These are phyloP conservation scores for Hydroisotoma schaefferi DNA, from an alignment of 2,888 invertebrate genomes.

Conservation along the genomic window DNA sequence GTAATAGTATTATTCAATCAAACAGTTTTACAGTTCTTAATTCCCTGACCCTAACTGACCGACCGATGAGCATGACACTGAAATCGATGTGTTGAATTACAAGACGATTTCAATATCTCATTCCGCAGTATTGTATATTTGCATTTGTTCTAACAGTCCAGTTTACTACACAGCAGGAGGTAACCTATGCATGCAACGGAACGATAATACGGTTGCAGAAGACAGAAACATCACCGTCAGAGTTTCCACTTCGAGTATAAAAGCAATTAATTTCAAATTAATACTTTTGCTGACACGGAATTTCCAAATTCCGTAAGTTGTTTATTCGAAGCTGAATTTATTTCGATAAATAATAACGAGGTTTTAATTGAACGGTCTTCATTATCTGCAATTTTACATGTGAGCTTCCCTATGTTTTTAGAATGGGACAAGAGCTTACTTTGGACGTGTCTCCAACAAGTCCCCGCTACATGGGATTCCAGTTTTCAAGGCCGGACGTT, in stretches of 20 bases:
- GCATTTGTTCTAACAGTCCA: constrained; percentile 2
- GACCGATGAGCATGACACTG: not conserved
- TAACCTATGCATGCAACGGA: constrained; percentile 30
- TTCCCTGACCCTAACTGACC: too few relatives aligned
- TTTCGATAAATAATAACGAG: too few relatives aligned
- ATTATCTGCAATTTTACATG: too few relatives aligned
- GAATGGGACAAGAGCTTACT: constrained; percentile 48
- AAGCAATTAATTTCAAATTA: constrained; percentile 60
- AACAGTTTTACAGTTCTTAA: too few relatives aligned
- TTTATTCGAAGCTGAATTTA: too few relatives aligned
- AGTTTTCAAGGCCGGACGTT: constrained; percentile 56
- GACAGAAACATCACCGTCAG: constrained; percentile 65
- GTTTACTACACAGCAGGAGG: constrained; percentile 28
- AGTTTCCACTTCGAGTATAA: constrained; percentile 63
- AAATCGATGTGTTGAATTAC: not conserved
- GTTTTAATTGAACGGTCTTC: too few relatives aligned
- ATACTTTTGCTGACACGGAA: constrained; percentile 59
- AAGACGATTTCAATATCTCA: not conserved
- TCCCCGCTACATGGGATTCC: constrained; percentile 62
- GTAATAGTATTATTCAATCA: too few relatives aligned
- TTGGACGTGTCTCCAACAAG: constrained; percentile 57
- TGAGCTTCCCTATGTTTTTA: not conserved
- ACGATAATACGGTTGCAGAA: constrained; percentile 48
- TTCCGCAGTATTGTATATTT: not conserved
- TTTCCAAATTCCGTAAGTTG: constrained; percentile 57